A percentile compares a stretch with the other conserved stretches of the same genome.
These are phyloP conservation scores for Notodonta dromedarius DNA, from an alignment of 2,888 invertebrate species.

Conservation along the genomic window DNA sequence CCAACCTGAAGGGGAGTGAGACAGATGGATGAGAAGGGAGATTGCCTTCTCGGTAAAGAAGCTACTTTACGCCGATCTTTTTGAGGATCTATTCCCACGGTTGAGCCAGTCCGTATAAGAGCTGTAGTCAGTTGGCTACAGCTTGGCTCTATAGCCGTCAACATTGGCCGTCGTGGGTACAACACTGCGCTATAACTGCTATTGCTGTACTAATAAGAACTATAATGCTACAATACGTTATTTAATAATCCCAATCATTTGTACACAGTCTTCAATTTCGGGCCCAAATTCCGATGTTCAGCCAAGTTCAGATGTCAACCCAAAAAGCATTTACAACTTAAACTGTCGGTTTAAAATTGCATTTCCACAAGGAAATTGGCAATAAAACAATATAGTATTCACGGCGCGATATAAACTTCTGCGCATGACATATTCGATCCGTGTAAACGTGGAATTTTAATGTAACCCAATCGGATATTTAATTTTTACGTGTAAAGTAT, in stretches of 20 bases:
- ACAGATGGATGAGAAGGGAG: too few species aligned
- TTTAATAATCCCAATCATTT: too few species aligned
- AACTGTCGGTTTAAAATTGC: not conserved
- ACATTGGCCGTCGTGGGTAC: too few species aligned
- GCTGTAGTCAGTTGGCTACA: too few species aligned
- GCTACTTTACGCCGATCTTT: too few species aligned
- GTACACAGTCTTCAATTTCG: not conserved
- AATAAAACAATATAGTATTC: constrained; percentile 5
- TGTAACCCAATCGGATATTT: constrained; percentile 5
- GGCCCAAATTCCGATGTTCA: not conserved
- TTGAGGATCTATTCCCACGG: too few species aligned
- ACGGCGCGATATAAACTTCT: not conserved
- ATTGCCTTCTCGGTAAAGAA: too few species aligned
- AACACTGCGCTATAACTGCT: too few species aligned
- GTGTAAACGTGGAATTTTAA: constrained; percentile 1
- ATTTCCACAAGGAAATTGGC: constrained; percentile 1
- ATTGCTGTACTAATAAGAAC: not conserved
- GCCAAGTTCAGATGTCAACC: not conserved
- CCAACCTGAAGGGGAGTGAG: too few species aligned
- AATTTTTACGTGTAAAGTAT: constrained; percentile 6
- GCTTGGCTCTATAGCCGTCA: too few species aligned
- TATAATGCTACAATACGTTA: too few species aligned
- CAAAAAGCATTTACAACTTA: not conserved
- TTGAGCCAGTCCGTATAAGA: too few species aligned
- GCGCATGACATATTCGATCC: constrained; percentile 2